Base-by-base conservation (phyloP, 2,113 vertebrate genomes). In the Athene cunicularia region DNA sequence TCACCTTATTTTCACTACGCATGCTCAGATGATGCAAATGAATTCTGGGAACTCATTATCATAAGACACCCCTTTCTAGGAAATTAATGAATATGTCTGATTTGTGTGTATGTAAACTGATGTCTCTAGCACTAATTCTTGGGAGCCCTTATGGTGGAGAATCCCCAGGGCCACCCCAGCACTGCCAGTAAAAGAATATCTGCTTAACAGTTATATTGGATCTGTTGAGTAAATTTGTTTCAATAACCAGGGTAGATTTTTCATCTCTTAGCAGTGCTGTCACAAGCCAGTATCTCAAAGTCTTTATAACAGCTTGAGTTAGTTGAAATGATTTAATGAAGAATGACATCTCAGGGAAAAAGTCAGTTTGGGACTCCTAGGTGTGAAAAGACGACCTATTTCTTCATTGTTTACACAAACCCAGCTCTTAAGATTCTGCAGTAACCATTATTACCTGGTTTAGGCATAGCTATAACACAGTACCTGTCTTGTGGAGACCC, bases 401-500 rank as follows among this genome's bases (percentile, higher is more conserved):
- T 35, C 32, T 64, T 60, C 18, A 14, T 12, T 49, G 28, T 52
- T 72, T 9, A 19, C 39, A 28, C 5, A 39, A 60, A 59, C 19
- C 0, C 41, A 60, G 63, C 23, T 53, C 5, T 16, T 59, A 5
- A 16, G 11, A 30, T 24, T 35, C 55, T 41, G 24, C 55, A 64
- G 60, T 19, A 66, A 56, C 20, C 59, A 6, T 43, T 16, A 7
- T 8, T 35, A 11, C 18, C 19, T 2, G 3, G 9, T 22, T 14
- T 11, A 35, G 30, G 75, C 30, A 14, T 23, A 50, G 73, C 39
- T 68, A 0, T 15, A 39, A 17, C 60, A 39, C 50, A 19, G 18
- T 11, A 28, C 0, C 0, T 39, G 33, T n/a, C 49, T 39, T 59
- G 33, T 20, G 12, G 14, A 41, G 22, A 60, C 11, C 41, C 41